These are phyloP conservation scores for Phylloscopus collybita DNA, from an alignment of 2,797 vertebrate genomes.

Conservation along the genomic window DNA sequence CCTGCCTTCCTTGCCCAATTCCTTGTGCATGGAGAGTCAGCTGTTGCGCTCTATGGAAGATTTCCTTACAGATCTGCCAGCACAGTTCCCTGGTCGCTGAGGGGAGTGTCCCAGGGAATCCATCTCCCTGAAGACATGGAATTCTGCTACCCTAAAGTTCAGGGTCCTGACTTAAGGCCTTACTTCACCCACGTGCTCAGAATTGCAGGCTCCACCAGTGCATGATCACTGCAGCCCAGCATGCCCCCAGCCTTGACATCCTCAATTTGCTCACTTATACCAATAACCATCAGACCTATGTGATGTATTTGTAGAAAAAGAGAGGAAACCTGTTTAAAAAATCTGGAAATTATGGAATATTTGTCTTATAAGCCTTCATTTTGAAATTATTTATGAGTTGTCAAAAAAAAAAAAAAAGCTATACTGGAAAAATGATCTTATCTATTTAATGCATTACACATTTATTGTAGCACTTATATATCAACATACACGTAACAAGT, in stretches of 20 bases:
- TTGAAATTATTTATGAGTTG: neutral
- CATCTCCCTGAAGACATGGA: neutral
- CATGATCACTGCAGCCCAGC: neutral
- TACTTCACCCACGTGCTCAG: too few species aligned
- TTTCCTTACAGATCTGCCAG: neutral
- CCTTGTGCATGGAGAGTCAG: neutral
- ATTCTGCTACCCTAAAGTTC: neutral
- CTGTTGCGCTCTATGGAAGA: neutral
- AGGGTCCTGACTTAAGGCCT: neutral
- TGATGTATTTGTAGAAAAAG: neutral
- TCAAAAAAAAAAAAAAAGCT: neutral
- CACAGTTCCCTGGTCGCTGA: neutral
- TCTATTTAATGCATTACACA: neutral
- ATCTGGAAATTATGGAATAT: neutral
- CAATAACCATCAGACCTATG: neutral
- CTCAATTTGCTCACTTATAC: rapidly evolving
- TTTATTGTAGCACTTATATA: neutral
- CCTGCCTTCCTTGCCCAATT: neutral
- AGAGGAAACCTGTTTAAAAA: neutral
- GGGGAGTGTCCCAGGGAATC: neutral
- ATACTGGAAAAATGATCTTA: neutral
- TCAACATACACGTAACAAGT: neutral
- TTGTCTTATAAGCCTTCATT: neutral
- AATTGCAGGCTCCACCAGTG: too few species aligned
- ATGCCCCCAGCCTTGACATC: rapidly evolving